phyloP scores from a whole-genome alignment of 2,113 vertebrate genomes.

The Eurypyga helias region DNA sequence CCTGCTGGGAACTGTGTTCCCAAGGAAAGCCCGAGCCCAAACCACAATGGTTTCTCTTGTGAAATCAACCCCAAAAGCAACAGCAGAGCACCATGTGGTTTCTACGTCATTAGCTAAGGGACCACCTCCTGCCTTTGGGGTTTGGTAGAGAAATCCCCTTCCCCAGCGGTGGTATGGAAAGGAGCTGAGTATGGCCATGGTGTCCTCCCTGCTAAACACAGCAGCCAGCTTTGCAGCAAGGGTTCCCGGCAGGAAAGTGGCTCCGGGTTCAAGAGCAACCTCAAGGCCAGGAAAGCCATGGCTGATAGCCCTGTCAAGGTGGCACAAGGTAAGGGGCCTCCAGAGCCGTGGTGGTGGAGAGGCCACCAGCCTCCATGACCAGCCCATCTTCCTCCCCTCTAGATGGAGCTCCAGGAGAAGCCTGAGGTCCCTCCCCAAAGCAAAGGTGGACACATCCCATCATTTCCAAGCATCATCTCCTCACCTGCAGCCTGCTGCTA shows the following conservation, averaged over 20 bases:
- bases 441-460: fast-evolving
- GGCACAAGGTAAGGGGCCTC: neutral
- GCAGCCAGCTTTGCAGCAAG: neutral
- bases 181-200: neutral
- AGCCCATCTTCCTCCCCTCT: neutral
- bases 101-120: neutral
- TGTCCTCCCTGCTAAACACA: neutral
- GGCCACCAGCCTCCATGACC: neutral
- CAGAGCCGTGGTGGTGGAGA: neutral
- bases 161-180: neutral
- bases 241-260: neutral
- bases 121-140: neutral
- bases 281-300: neutral
- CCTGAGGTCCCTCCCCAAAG: neutral
- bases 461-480: neutral
- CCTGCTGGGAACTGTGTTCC: neutral
- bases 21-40: neutral
- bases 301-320: neutral
- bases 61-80: neutral
- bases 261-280: neutral
- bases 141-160: neutral
- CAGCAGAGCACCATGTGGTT: neutral
- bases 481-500: neutral
- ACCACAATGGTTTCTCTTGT: neutral
- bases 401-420: constrained; percentile 46